Percentiles rank a stretch among this genome's conserved stretches.
These are phyloP conservation scores for Numida meleagris DNA, from an alignment of 2,113 vertebrate species.

Conservation along the genomic window DNA sequence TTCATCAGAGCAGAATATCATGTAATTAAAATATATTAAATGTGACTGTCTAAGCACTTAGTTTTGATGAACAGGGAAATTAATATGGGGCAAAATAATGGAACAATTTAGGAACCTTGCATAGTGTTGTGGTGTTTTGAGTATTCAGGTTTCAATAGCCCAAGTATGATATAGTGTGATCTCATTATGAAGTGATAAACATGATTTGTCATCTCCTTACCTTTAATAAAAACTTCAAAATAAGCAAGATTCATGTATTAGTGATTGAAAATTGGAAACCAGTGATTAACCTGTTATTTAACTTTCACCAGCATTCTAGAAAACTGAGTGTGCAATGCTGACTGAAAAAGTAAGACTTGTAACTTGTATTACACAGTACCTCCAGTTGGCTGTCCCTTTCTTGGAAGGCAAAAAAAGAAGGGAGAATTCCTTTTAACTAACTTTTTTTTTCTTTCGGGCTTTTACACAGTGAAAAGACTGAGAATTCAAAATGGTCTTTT, in stretches of 20 bases:
- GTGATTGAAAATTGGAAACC: neutral
- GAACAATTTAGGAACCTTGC: neutral
- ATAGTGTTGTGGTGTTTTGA: neutral
- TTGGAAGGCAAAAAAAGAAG: neutral
- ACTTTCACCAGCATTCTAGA: neutral
- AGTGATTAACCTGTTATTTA: neutral
- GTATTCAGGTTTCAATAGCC: neutral
- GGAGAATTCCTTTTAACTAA: neutral
- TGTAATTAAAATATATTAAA: conserved; percentile 29
- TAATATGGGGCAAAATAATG: neutral
- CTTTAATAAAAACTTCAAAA: neutral
- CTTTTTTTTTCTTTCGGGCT: neutral
- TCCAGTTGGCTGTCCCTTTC: neutral
- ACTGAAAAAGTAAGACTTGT: neutral
- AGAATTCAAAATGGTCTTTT: neutral
- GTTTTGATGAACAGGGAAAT: neutral
- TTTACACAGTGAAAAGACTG: neutral
- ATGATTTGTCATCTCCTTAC: neutral
- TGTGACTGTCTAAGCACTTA: neutral
- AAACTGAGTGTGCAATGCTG: neutral
- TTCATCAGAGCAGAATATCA: neutral
- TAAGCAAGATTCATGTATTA: neutral
- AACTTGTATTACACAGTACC: neutral
- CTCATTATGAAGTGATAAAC: neutral
- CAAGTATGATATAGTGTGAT: neutral